Evolutionary conservation across 2,797 vertebrate species (phyloP), one percentile per base, ranked within the genome.

Genomic region (Protonibea diacanthus): DNA sequence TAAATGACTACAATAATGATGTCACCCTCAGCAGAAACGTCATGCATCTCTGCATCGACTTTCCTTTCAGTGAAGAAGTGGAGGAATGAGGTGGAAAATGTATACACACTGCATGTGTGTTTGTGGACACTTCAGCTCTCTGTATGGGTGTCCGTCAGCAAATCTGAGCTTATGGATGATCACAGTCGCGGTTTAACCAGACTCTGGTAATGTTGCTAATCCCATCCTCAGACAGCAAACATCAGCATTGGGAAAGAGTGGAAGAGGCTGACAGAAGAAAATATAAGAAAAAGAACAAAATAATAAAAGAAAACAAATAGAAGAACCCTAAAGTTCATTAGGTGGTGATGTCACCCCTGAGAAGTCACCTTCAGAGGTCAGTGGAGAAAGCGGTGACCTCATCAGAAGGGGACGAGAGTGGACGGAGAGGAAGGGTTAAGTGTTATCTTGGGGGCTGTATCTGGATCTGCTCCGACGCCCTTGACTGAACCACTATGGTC

Each of bases 391-490:
- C n/a, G 42, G 78, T 91, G 87, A 93, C 90, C 90, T 92, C 90
- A 89, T 85, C 72, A 73, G 25, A 45, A 47, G 12, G 14, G 61
- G 60, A 86, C 75, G 56, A 29, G 48, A 77, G 70, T 51, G 76
- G 61, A 76, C 1, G 0, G 44, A 83, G 72, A 58, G 59, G 82
- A 82, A 80, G 83, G 86, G 90, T 86, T 86, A 86, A 84, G 81
- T 74, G 86, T 94, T 90, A 94, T 93, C 89, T 82, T 13, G 74
- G 83, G 80, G 77, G 81, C 79, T 88, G 86, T 86, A 93, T 92
- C 88, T 87, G 80, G 86, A 90, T 89, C 73, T 89, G 80, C 89
- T 85, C 85, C 6, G 91, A 87, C 81, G 80, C 90, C 88, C 90
- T 92, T 90, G 89, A 89, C 85, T 91, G 84, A 78, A 77, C 84